Conservation (phyloP, 2,888 invertebrate genomes). For the Drosophila colorata region DNA sequence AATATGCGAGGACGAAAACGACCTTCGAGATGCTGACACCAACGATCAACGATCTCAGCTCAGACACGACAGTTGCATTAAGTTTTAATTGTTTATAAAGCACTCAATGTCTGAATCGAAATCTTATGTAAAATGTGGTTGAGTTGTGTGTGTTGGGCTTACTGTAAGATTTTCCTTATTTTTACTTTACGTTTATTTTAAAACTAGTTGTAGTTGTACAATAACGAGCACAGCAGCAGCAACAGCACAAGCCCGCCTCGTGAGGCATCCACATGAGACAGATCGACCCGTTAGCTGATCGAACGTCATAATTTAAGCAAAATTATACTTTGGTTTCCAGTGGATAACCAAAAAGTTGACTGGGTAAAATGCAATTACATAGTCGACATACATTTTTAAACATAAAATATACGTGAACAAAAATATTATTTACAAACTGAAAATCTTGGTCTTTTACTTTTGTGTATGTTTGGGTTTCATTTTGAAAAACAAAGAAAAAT, state of each 20-base stretch:
- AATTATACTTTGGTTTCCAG: conserved; percentile 67
- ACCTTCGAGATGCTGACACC: conserved; percentile 29
- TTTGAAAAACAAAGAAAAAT: no score
- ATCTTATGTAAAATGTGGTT: conserved; percentile 20
- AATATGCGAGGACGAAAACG: conserved; percentile 38
- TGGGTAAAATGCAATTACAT: conserved; percentile 72
- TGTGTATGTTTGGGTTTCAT: neutral
- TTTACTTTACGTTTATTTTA: conserved; percentile 74
- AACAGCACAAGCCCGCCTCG: conserved; percentile 14
- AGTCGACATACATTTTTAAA: conserved; percentile 60
- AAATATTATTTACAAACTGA: conserved; percentile 56
- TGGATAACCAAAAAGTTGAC: conserved; percentile 63
- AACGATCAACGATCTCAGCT: conserved; percentile 29
- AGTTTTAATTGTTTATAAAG: conserved; percentile 82
- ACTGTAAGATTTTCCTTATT: conserved; percentile 77
- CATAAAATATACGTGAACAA: conserved; percentile 65
- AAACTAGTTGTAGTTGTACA: conserved; percentile 72
- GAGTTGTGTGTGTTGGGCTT: conserved; percentile 57
- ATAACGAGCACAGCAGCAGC: conserved; percentile 59
- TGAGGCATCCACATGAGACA: conserved; percentile 1
- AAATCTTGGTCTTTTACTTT: conserved; percentile 11
- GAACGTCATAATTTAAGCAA: conserved; percentile 63
- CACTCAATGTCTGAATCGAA: conserved; percentile 41
- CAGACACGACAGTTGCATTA: conserved; percentile 57
- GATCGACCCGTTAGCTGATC: conserved; percentile 20